Base-by-base conservation (phyloP, 2,797 vertebrate genomes). In the Lepidocolaptes lacrymiger region DNA sequence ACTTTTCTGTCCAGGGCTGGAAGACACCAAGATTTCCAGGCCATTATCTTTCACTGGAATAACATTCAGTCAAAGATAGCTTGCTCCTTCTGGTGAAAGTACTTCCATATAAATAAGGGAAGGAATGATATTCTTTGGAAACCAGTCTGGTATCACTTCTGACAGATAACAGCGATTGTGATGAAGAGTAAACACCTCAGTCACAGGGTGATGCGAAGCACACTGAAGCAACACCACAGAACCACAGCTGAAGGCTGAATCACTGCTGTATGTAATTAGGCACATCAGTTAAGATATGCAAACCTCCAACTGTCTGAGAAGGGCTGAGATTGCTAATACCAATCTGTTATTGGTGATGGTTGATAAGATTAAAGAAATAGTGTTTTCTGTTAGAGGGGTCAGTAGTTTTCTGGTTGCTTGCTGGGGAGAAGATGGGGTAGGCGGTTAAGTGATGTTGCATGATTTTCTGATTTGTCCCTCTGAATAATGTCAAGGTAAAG, bases 401-500 rank as follows among this genome's bases (percentile, higher is more conserved):
- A 82, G 44, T 72, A 72, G 28, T 52, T 88, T 91, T 93, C 59
- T 51, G 58, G 52, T 19, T 94, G 49, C 59, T 89, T 89, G 51
- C 59, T 48, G 74, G 21, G 27, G 46, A 55, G 54, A 78, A 85
- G 49, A 28, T 90, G 58, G 30, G 68, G 51, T 66, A 83, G 88
- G 83, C 63, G 74, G 83, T 59, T 91, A 81, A 75, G 76, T 69
- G 58, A 64, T 89, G 84, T 89, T 93, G 90, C 71, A 63, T 83
- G 74, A 55, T 92, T 88, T 95, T 97, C 89, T 56, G 54, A 72
- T 95, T 95, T 96, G 91, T 64, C 68, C 62, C 61, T 85, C 84
- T 95, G 87, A 95, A 93, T 95, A 97, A 95, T 79, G 84, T 90
- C 90, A 85, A 85, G 86, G 81, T 95, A 90, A 79, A 91, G 90